phyloP scores from a whole-genome alignment of 2,113 vertebrate species.

The Aspidoscelis tigris region DNA sequence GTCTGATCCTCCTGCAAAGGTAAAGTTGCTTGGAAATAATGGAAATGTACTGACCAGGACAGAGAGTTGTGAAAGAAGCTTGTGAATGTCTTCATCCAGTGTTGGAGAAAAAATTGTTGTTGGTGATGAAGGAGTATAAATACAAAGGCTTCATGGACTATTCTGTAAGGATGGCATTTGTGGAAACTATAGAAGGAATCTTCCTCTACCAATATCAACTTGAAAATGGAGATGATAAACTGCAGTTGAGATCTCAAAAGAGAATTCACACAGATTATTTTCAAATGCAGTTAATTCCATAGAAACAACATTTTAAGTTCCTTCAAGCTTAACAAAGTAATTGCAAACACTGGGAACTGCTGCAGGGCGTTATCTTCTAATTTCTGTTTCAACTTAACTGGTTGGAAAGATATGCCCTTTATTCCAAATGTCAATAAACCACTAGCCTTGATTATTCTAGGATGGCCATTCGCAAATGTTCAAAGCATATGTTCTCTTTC shows the following conservation, averaged over 20 bases:
- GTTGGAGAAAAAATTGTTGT: too few relatives aligned
- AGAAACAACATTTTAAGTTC: neutral
- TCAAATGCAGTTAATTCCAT: neutral
- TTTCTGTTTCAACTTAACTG: neutral
- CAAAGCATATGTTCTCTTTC: neutral
- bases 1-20: too few relatives aligned
- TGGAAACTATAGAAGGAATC: neutral
- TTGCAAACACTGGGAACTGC: neutral
- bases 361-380: neutral
- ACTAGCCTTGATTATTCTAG: neutral
- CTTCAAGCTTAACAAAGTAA: neutral
- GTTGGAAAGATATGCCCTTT: neutral
- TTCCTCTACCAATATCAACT: neutral
- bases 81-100: too few relatives aligned
- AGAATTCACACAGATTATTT: neutral
- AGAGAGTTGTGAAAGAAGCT: too few relatives aligned
- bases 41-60: too few relatives aligned
- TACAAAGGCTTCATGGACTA: neutral
- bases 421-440: neutral
- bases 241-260: neutral
- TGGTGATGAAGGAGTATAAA: neutral
- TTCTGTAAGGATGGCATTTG: neutral
- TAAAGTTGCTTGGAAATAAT: too few relatives aligned
- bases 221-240: neutral
- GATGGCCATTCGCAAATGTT: neutral